Evolutionary conservation across 2,113 vertebrate genomes (phyloP).

Genomic region (Arizona elegans): DNA sequence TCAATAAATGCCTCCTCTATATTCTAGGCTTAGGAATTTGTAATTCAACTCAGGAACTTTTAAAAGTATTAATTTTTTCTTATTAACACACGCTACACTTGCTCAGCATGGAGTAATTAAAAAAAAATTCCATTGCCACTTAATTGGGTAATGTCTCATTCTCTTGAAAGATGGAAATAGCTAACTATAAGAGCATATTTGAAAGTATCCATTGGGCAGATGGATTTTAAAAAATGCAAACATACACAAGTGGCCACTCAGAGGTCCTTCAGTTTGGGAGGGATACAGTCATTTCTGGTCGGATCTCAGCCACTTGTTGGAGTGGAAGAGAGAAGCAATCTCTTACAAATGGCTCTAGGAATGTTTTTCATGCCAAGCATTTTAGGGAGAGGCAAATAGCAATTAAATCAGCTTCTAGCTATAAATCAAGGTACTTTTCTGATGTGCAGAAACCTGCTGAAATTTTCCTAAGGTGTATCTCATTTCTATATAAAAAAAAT

Average conservation of each 20-base stretch:
- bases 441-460: background rate
- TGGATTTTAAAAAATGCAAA: background rate
- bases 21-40: background rate
- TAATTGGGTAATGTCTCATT: slow-evolving; percentile 20
- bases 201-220: slow-evolving; percentile 21
- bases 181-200: slow-evolving; percentile 30
- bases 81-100: background rate
- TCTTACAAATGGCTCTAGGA: background rate
- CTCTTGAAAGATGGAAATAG: background rate
- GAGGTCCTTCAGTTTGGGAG: slow-evolving; percentile 5
- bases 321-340: background rate
- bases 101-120: background rate
- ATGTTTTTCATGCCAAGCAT: background rate
- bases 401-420: background rate
- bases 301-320: background rate
- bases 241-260: background rate
- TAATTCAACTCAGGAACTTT: background rate
- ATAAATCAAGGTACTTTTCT: background rate
- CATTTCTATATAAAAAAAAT: background rate
- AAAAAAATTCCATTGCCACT: background rate
- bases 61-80: background rate
- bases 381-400: background rate
- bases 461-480: background rate
- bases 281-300: background rate
- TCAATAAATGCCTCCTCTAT: background rate